Conservation (phyloP, 2,888 invertebrate species). For the Xestoiulus laeticollis region DNA sequence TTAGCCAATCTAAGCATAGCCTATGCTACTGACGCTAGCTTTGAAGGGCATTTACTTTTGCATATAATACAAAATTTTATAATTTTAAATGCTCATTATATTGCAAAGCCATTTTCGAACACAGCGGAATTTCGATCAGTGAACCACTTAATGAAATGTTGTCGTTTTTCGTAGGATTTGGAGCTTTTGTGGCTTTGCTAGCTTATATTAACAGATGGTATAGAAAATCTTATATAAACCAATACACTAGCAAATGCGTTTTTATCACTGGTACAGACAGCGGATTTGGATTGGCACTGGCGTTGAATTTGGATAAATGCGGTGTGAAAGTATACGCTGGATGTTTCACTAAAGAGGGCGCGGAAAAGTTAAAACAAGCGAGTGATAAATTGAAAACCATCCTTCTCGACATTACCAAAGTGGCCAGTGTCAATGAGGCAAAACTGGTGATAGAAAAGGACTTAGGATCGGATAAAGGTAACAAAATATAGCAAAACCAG, state of each 20-base stretch:
- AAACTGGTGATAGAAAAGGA: slow-evolving; percentile 44
- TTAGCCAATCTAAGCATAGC: too few relatives aligned
- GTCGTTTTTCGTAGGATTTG: neutral
- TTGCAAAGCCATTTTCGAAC: too few relatives aligned
- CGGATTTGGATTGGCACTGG: slow-evolving; percentile 44
- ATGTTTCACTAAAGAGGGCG: slow-evolving; percentile 49
- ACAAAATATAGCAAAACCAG: too few relatives aligned
- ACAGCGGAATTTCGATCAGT: too few relatives aligned
- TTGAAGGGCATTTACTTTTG: too few relatives aligned
- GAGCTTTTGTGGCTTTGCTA: neutral
- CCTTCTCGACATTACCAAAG: too few relatives aligned
- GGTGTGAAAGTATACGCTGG: slow-evolving; percentile 51
- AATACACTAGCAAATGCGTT: slow-evolving; percentile 5
- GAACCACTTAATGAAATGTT: neutral
- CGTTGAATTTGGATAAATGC: slow-evolving; percentile 45
- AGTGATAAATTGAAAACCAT: too few relatives aligned
- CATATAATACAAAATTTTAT: too few relatives aligned
- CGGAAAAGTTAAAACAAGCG: neutral
- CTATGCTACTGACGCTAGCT: too few relatives aligned
- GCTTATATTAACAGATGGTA: neutral
- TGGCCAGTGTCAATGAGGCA: too few relatives aligned
- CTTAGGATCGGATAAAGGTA: neutral
- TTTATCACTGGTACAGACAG: slow-evolving; percentile 52
- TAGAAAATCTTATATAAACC: neutral
- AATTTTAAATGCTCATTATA: too few relatives aligned